Conservation (phyloP, 2,888 invertebrate species). For the Aromia moschata region DNA sequence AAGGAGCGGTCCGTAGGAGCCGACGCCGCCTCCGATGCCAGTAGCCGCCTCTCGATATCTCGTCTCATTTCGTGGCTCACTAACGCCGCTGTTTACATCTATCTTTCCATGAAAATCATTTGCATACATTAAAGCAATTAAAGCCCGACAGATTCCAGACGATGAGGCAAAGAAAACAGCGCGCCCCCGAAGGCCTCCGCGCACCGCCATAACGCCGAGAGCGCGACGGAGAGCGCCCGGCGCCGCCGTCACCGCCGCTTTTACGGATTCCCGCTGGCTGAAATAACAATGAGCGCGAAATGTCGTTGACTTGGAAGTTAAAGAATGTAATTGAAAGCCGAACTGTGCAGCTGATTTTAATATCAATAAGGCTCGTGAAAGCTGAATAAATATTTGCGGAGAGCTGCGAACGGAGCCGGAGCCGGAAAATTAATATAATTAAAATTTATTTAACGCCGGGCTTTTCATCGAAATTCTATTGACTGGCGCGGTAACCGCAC, state of each 20-base stretch:
- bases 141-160: constrained; percentile 42
- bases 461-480: constrained; percentile 13
- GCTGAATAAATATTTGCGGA: constrained; percentile 38
- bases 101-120: constrained; percentile 58
- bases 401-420: constrained; percentile 27
- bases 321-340: constrained; percentile 34
- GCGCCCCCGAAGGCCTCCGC: constrained; percentile 8
- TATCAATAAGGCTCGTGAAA: constrained; percentile 40
- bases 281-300: constrained; percentile 39
- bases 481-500: constrained; percentile 1
- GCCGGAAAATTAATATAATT: constrained; percentile 36
- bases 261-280: constrained; percentile 31
- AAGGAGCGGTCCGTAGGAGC: constrained; percentile 26
- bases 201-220: too few species aligned
- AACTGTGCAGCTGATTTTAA: constrained; percentile 42
- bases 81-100: constrained; percentile 58
- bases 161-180: constrained; percentile 33
- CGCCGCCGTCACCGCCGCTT: constrained; percentile 16
- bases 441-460: constrained; percentile 29
- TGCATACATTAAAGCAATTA: constrained; percentile 59
- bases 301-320: constrained; percentile 34
- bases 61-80: constrained; percentile 59
- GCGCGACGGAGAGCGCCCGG: constrained; percentile 9
- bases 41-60: constrained; percentile 40
- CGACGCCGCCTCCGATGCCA: too few species aligned